phyloP scores from a whole-genome alignment of 2,888 invertebrate genomes.

The Sphaerophoria taeniata region DNA sequence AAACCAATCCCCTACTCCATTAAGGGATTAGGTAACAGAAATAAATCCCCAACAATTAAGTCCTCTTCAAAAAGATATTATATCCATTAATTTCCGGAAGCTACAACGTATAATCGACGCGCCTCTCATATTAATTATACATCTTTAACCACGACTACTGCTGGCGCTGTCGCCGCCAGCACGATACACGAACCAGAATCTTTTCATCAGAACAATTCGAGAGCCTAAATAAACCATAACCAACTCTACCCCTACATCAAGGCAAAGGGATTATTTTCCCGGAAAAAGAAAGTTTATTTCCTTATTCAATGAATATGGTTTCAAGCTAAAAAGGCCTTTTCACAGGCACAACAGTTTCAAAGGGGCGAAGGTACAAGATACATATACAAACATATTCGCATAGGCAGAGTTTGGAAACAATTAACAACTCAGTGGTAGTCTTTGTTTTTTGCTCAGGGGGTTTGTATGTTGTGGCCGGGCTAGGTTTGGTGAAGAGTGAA shows the following conservation, averaged over 20 bases:
- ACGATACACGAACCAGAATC: background rate
- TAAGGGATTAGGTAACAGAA: background rate
- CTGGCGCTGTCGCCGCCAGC: conserved; percentile 15
- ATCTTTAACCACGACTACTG: background rate
- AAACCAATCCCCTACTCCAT: background rate
- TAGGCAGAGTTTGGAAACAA: no score
- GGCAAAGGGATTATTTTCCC: background rate
- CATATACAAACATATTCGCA: no score
- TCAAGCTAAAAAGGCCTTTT: background rate
- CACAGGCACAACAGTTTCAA: no score
- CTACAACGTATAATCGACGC: conserved; percentile 30
- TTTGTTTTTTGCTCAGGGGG: no score
- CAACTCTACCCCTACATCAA: no score
- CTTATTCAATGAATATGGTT: background rate
- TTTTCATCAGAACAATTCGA: background rate
- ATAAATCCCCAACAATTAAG: background rate
- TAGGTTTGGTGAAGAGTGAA: no score
- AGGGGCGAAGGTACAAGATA: no score
- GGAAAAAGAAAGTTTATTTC: background rate
- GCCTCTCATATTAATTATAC: conserved; percentile 42
- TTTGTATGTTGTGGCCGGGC: no score
- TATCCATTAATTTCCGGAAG: conserved; percentile 43
- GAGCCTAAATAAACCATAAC: background rate
- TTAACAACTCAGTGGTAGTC: no score
- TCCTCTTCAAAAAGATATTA: conserved; percentile 8